phyloP scores from a whole-genome alignment of 2,113 vertebrate species.

The Rutilus rutilus region DNA sequence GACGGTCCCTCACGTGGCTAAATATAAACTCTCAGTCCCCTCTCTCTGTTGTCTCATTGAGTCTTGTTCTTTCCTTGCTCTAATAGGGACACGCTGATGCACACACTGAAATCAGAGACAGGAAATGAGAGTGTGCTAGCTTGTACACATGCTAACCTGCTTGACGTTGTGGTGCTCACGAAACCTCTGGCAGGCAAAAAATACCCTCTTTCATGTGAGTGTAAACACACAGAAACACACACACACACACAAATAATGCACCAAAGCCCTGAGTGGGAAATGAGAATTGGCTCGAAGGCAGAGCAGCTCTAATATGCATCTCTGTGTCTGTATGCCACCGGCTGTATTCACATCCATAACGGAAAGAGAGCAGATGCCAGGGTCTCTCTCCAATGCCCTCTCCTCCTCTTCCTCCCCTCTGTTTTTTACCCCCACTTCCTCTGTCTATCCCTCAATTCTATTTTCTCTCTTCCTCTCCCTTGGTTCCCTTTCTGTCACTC shows the following conservation, averaged over 20 bases:
- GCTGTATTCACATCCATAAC: constrained; percentile 67
- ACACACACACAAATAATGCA: constrained; percentile 11
- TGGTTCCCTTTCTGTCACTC: constrained; percentile 36
- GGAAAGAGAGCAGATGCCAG: constrained; percentile 65
- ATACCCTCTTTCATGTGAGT: constrained; percentile 49
- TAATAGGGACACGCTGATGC: constrained; percentile 44
- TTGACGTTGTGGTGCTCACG: constrained; percentile 26
- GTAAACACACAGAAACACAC: neutral
- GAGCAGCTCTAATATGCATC: constrained; percentile 51
- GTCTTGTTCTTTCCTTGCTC: constrained; percentile 31
- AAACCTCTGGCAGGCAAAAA: constrained; percentile 40
- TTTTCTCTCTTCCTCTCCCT: constrained; percentile 38
- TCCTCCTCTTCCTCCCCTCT: constrained; percentile 53
- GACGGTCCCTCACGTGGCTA: constrained; percentile 57
- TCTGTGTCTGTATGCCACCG: constrained; percentile 61
- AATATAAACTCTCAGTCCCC: constrained; percentile 58
- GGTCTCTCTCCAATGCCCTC: constrained; percentile 56
- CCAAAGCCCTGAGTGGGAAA: constrained; percentile 43
- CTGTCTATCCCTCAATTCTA: constrained; percentile 17
- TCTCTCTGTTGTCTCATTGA: constrained; percentile 33
- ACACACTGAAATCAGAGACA: constrained; percentile 44
- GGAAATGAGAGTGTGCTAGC: constrained; percentile 46
- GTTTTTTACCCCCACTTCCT: constrained; percentile 38
- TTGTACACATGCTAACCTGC: constrained; percentile 43
- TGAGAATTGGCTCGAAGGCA: constrained; percentile 54